phyloP scores from a whole-genome alignment of 1,140 invertebrate species.

The Caenorhabditis remanei region DNA sequence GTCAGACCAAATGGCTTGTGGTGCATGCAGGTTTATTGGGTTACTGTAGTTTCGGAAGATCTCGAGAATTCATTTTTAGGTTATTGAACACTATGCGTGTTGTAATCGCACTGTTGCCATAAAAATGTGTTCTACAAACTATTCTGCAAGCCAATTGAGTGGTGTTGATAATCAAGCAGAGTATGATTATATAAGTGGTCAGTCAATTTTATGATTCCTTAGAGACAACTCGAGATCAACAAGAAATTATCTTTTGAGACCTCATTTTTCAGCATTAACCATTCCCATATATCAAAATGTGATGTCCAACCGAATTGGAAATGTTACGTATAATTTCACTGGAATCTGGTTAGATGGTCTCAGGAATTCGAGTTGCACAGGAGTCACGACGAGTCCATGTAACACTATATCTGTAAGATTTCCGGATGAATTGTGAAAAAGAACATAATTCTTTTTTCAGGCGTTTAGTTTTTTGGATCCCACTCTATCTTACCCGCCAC shows the following conservation, averaged over 20 bases:
- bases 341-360: neutral
- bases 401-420: neutral
- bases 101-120: neutral
- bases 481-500: neutral
- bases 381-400: neutral
- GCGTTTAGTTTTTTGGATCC: neutral
- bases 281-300: neutral
- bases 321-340: neutral
- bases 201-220: neutral
- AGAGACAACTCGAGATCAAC: neutral
- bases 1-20: neutral
- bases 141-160: neutral
- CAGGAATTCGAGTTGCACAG: neutral
- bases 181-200: neutral
- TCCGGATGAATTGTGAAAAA: neutral
- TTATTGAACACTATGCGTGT: constrained; percentile 8
- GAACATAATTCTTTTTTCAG: neutral
- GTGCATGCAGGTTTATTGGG: constrained; percentile 3
- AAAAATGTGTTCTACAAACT: neutral
- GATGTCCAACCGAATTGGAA: neutral
- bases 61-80: neutral
- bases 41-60: neutral
- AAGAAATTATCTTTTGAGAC: neutral
- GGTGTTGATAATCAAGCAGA: neutral
- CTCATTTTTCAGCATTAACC: neutral